Conservation (phyloP, 2,797 vertebrate genomes). For the Tapirus indicus region DNA sequence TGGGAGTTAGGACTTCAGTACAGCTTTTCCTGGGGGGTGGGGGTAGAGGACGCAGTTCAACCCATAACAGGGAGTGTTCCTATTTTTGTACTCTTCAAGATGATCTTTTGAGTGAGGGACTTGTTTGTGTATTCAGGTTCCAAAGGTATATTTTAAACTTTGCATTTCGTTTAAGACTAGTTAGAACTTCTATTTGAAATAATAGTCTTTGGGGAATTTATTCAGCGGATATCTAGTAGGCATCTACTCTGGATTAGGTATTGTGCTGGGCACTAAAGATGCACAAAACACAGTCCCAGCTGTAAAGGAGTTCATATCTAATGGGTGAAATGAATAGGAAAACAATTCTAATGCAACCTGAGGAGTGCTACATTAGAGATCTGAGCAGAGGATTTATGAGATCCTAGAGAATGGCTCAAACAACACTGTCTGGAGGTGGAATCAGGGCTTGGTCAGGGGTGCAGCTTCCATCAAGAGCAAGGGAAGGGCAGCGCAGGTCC, state of each 20-base stretch:
- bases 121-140: not conserved
- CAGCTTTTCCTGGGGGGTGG: not conserved
- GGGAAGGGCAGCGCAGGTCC: not conserved
- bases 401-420: not conserved
- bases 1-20: not conserved
- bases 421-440: not conserved
- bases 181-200: constrained; percentile 39
- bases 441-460: not conserved
- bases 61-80: not conserved
- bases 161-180: not conserved
- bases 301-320: not conserved
- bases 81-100: not conserved
- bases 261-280: not conserved
- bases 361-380: not conserved
- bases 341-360: not conserved
- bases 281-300: not conserved
- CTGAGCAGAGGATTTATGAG: not conserved
- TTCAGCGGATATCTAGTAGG: not conserved
- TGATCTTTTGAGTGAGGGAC: not conserved
- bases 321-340: not conserved
- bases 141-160: constrained; percentile 20
- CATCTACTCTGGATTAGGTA: not conserved
- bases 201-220: not conserved
- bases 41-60: not conserved
- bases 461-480: not conserved